phyloP scores from a whole-genome alignment of 1,140 invertebrate species.

The Nephila pilipes region DNA sequence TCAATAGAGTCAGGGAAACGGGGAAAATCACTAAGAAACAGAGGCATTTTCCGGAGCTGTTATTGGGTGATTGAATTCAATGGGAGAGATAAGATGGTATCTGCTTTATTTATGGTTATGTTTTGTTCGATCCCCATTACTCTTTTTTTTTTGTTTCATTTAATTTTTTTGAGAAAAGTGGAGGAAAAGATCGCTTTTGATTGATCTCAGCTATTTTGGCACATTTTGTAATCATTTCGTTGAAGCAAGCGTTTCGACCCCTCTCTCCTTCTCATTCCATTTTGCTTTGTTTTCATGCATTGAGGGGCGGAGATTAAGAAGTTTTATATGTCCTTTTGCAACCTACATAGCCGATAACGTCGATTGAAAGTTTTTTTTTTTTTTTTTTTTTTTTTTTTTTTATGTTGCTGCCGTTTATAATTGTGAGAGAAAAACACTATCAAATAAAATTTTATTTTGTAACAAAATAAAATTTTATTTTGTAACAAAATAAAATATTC shows the following conservation, averaged over 20 bases:
- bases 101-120: slow-evolving; percentile 49
- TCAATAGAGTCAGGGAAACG: too few species aligned
- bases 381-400: too few species aligned
- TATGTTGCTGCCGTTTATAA: too few species aligned
- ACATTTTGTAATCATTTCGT: not conserved
- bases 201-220: not conserved
- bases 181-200: slow-evolving; percentile 8
- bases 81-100: slow-evolving; percentile 51
- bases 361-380: too few species aligned
- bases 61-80: slow-evolving; percentile 55
- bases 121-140: slow-evolving; percentile 37
- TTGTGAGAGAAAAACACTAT: too few species aligned
- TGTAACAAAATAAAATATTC: too few species aligned
- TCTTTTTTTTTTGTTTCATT: not conserved
- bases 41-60: slow-evolving; percentile 19
- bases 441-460: too few species aligned
- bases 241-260: not conserved
- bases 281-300: not conserved
- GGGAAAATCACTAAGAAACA: not conserved
- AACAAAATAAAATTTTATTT: too few species aligned
- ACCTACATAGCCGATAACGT: too few species aligned
- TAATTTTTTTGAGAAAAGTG: not conserved
- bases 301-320: not conserved
- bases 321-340: not conserved
- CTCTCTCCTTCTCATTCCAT: too few species aligned